Evolutionary conservation across 2,888 invertebrate species (phyloP).

Genomic region (Glaucopsyche alexis): DNA sequence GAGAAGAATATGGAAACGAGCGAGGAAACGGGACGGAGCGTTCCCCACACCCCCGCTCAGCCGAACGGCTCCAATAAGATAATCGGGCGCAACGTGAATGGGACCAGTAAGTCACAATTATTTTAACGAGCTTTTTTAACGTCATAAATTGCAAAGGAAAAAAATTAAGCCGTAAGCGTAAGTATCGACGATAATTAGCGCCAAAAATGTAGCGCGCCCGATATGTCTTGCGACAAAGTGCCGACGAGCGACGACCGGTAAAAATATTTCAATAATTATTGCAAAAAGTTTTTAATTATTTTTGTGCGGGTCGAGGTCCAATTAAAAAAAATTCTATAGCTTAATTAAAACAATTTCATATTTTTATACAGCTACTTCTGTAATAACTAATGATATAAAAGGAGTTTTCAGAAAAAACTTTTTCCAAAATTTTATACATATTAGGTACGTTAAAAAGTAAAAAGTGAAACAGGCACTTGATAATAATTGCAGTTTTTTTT

Average conservation of each 20-base stretch:
- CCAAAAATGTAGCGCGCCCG: constrained; percentile 25
- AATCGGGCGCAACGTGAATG: constrained; percentile 83
- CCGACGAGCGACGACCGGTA: constrained; percentile 26
- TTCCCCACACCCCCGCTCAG: constrained; percentile 70
- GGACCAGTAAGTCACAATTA: constrained; percentile 80
- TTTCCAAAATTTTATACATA: too few species aligned
- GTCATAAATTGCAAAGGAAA: constrained; percentile 21
- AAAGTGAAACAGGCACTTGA: too few species aligned
- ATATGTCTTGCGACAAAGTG: constrained; percentile 2
- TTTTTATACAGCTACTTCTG: background rate
- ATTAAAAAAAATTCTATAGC: constrained; percentile 8
- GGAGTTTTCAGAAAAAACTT: background rate
- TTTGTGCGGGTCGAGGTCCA: background rate
- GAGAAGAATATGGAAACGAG: constrained; percentile 75
- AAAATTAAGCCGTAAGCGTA: constrained; percentile 13
- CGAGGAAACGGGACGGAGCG: constrained; percentile 72
- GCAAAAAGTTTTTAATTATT: constrained; percentile 17
- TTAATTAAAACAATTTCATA: background rate
- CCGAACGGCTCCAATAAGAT: constrained; percentile 81
- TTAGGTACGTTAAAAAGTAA: too few species aligned
- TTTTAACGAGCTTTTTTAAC: constrained; percentile 41
- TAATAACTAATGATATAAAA: background rate
- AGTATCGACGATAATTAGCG: constrained; percentile 25
- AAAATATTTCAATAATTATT: constrained; percentile 24
- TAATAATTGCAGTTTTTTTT: too few species aligned